Conservation (phyloP, 2,797 vertebrate species). For the Knipowitschia caucasica region DNA sequence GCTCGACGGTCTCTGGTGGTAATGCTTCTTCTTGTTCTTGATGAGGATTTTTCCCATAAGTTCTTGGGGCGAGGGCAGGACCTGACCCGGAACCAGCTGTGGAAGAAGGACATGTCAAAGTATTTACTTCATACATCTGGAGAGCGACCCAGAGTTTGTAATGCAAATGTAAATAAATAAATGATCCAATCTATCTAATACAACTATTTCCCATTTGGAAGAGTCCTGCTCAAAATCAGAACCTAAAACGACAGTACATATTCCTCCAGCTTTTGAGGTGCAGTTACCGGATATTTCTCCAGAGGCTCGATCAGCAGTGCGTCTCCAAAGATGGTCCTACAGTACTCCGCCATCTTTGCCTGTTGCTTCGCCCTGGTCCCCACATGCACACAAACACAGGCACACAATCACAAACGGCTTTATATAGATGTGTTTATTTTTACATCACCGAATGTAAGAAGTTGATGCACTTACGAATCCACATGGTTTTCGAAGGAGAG, state of each 20-base stretch:
- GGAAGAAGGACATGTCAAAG: neutral
- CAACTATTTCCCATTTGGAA: too few species aligned
- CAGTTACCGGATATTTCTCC: conserved; percentile 86
- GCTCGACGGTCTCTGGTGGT: conserved; percentile 57
- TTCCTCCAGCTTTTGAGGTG: neutral
- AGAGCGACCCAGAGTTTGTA: too few species aligned
- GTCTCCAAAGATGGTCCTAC: conserved; percentile 86
- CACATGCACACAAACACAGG: neutral
- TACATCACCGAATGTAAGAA: neutral
- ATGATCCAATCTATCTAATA: too few species aligned
- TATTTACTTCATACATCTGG: too few species aligned
- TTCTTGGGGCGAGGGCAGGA: conserved; percentile 84
- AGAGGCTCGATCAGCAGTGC: conserved; percentile 86
- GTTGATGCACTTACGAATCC: conserved; percentile 82
- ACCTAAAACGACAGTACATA: neutral
- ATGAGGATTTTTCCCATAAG: conserved; percentile 87
- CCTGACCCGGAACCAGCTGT: conserved; percentile 77
- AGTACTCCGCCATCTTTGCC: conserved; percentile 92
- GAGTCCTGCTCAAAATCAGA: too few species aligned
- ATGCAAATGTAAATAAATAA: too few species aligned
- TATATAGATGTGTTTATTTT: too few species aligned
- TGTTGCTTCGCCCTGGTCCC: conserved; percentile 83
- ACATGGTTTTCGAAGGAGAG: conserved; percentile 94
- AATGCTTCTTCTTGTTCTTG: conserved; percentile 85
- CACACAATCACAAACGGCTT: too few species aligned